A percentile compares a stretch with the other conserved stretches of the same genome.
Evolutionary conservation across 2,797 vertebrate species (phyloP).

Genomic region (Yasuhikotakia modesta): DNA sequence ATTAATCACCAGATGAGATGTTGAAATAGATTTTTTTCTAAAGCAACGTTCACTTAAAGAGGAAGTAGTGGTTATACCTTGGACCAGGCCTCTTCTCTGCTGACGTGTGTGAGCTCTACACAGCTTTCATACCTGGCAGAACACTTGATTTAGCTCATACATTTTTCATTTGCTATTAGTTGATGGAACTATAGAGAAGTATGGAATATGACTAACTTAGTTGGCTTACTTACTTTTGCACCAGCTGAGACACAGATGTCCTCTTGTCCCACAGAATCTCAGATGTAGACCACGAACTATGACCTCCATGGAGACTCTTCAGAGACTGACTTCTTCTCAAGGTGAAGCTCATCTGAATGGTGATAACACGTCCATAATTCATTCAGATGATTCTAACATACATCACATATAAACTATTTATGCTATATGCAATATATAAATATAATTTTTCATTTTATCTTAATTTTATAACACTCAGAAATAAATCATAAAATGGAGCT

Average conservation of each 20-base stretch:
- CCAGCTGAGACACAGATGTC: constrained; percentile 76
- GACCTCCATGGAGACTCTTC: constrained; percentile 65
- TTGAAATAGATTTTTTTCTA: no score
- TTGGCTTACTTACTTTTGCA: constrained; percentile 70
- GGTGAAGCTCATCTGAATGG: constrained; percentile 62
- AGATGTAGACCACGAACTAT: constrained; percentile 62
- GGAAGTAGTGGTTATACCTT: constrained; percentile 60
- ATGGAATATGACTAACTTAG: not conserved
- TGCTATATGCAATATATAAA: not conserved
- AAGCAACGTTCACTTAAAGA: not conserved
- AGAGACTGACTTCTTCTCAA: constrained; percentile 75
- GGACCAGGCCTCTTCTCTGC: constrained; percentile 51
- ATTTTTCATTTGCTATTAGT: not conserved
- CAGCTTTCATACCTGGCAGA: constrained; percentile 75
- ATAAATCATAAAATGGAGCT: not conserved
- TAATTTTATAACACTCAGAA: not conserved
- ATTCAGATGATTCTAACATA: not conserved
- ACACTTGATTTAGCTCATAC: not conserved
- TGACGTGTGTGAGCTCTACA: constrained; percentile 60
- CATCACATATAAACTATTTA: not conserved
- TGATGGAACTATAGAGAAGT: not conserved
- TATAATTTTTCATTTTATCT: no score
- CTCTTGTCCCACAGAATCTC: constrained; percentile 59
- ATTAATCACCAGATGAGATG: no score
- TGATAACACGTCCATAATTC: constrained; percentile 8